phyloP scores from a whole-genome alignment of 2,888 invertebrate genomes.

The Leptopilina myrica region DNA sequence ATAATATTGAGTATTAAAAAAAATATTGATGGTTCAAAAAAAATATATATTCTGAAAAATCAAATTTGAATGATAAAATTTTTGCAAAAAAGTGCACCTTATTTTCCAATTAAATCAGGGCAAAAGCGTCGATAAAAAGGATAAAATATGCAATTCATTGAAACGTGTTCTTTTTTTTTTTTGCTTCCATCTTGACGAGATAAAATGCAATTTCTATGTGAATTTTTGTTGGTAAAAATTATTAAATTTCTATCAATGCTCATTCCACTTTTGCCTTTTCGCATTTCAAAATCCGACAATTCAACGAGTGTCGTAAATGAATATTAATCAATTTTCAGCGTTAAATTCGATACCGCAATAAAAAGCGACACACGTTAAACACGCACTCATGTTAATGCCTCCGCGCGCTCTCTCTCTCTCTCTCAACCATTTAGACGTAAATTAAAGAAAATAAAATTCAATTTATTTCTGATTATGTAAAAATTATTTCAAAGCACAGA shows the following conservation, averaged over 20 bases:
- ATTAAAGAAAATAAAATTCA: constrained; percentile 15
- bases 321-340: constrained; percentile 68
- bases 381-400: constrained; percentile 60
- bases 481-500: not conserved
- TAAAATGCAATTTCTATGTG: constrained; percentile 8
- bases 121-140: not conserved
- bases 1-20: too few relatives aligned
- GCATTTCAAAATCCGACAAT: constrained; percentile 27
- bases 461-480: not conserved
- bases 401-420: constrained; percentile 43
- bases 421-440: constrained; percentile 53
- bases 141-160: constrained; percentile 18
- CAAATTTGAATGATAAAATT: not conserved
- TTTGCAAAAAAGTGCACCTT: not conserved
- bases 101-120: constrained; percentile 3
- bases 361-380: constrained; percentile 58
- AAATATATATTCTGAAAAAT: not conserved
- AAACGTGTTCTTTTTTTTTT: constrained; percentile 13
- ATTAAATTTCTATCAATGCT: constrained; percentile 28
- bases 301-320: constrained; percentile 60
- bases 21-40: not conserved
- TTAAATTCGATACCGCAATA: constrained; percentile 62
- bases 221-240: constrained; percentile 39
- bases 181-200: too few relatives aligned
- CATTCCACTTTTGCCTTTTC: constrained; percentile 35